Evolutionary conservation across 2,888 invertebrate genomes (phyloP).

Genomic region (Nesidiocoris tenuis): DNA sequence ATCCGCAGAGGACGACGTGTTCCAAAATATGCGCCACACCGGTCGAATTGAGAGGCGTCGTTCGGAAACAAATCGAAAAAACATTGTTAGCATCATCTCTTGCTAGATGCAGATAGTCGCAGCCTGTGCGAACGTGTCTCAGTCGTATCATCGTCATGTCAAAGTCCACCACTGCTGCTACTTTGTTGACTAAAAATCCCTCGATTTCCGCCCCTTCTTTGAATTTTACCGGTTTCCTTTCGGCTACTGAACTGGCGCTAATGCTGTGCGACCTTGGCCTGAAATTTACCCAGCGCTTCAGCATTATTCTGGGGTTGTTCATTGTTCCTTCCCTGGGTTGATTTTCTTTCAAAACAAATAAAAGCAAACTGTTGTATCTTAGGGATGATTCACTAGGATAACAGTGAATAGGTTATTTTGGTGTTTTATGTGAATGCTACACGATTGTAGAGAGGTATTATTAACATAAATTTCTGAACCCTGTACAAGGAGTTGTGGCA

Average conservation of each 20-base stretch:
- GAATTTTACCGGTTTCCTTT: neutral
- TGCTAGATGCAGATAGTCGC: slow-evolving; percentile 83
- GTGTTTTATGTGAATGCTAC: no score
- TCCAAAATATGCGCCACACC: slow-evolving; percentile 85
- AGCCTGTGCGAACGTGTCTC: slow-evolving; percentile 74
- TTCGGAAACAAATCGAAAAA: slow-evolving; percentile 71
- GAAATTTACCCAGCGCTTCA: no score
- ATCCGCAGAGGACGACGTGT: slow-evolving; percentile 88
- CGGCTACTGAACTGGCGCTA: no score
- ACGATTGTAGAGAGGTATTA: no score
- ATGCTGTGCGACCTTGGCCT: no score
- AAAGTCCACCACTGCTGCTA: slow-evolving; percentile 70
- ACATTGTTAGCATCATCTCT: slow-evolving; percentile 59
- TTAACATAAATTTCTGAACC: no score
- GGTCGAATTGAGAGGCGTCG: slow-evolving; percentile 84
- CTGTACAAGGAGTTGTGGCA: no score
- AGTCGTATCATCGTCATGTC: slow-evolving; percentile 60
- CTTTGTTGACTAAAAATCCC: slow-evolving; percentile 47
- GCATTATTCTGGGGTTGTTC: no score
- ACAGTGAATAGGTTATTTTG: no score
- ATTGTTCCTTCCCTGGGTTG: slow-evolving; percentile 14
- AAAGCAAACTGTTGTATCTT: no score
- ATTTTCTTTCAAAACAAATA: no score
- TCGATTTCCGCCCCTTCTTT: slow-evolving; percentile 36
- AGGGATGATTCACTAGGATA: no score